Evolutionary conservation across 2,888 invertebrate genomes (phyloP).

Genomic region (Marasmarcha lunaedactyla): DNA sequence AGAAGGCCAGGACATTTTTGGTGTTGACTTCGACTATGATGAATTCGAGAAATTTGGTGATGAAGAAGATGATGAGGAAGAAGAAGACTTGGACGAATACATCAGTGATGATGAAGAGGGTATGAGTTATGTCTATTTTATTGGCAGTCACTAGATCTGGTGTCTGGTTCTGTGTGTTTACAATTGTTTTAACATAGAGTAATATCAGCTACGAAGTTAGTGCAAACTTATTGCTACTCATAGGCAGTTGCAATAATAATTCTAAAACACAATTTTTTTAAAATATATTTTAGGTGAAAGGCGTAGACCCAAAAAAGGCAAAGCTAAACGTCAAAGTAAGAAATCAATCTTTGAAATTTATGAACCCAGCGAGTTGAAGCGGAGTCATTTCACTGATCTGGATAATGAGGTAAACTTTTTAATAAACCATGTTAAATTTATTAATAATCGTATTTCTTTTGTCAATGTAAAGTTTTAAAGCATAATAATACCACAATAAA

Average conservation of each 20-base stretch:
- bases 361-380: constrained; percentile 96
- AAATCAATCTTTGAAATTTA: constrained; percentile 95
- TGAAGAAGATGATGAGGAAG: constrained; percentile 88
- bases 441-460: too few relatives aligned
- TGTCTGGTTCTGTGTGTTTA: too few relatives aligned
- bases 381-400: constrained; percentile 94
- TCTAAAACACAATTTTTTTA: not conserved
- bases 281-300: constrained; percentile 56
- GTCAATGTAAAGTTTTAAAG: too few relatives aligned
- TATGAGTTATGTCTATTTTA: constrained; percentile 18
- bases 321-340: constrained; percentile 81
- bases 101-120: constrained; percentile 81
- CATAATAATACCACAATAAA: too few relatives aligned
- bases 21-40: constrained; percentile 97
- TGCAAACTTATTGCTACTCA: too few relatives aligned
- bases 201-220: too few relatives aligned
- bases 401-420: constrained; percentile 77
- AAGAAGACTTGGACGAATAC: constrained; percentile 82
- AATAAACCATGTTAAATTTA: not conserved
- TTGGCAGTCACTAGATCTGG: not conserved
- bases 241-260: too few relatives aligned
- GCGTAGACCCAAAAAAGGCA: constrained; percentile 79
- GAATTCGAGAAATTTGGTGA: constrained; percentile 90
- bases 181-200: too few relatives aligned
- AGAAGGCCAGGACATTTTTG: constrained; percentile 99